Conservation (phyloP, 2,888 invertebrate genomes). For the Andrena haemorrhoa region DNA sequence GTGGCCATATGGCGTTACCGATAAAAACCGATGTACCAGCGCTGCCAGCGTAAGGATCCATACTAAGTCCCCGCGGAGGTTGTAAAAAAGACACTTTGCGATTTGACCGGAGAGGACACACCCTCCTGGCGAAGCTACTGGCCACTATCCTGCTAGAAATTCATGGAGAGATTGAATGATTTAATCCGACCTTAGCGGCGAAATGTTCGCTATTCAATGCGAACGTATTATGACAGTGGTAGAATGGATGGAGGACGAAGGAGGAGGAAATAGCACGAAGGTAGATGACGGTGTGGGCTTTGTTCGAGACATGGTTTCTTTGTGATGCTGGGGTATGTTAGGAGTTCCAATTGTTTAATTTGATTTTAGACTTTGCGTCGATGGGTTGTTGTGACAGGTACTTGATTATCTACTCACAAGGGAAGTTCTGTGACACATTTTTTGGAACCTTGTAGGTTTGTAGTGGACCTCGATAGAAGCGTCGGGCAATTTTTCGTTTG, state of each 20-base stretch:
- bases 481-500: too few species aligned
- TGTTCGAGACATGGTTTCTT: too few species aligned
- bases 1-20: conserved; percentile 61
- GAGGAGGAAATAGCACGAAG: neutral
- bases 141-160: neutral
- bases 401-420: too few species aligned
- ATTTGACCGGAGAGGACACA: neutral
- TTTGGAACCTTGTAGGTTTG: too few species aligned
- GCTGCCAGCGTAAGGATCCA: conserved; percentile 46
- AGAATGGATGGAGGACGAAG: neutral
- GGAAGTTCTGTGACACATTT: too few species aligned
- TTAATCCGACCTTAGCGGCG: neutral
- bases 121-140: neutral
- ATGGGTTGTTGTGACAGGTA: too few species aligned
- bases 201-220: neutral
- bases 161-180: conserved; percentile 5
- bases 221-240: neutral
- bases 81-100: conserved; percentile 37
- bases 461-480: too few species aligned
- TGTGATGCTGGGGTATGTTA: too few species aligned
- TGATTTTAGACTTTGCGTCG: too few species aligned
- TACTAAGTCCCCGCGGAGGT: conserved; percentile 19
- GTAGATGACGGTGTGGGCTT: too few species aligned
- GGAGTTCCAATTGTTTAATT: too few species aligned
- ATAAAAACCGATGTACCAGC: conserved; percentile 64